Evolutionary conservation across 1,140 invertebrate genomes (phyloP).

Genomic region (Forficula auricularia): DNA sequence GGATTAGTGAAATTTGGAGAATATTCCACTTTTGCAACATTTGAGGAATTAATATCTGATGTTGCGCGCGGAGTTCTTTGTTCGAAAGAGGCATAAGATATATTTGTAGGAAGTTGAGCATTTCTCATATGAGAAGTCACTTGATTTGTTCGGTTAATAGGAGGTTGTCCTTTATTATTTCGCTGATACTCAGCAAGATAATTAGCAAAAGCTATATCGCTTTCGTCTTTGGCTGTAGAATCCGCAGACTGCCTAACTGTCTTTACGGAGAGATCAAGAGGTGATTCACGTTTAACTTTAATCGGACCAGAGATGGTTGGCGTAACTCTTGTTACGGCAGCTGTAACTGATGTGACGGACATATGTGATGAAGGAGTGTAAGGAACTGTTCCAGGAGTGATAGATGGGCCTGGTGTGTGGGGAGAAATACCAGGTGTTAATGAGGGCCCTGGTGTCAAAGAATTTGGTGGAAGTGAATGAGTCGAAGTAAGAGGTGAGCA

Average conservation of each 20-base stretch:
- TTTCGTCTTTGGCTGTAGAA: constrained; percentile 57
- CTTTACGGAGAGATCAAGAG: constrained; percentile 67
- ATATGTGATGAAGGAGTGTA: neutral
- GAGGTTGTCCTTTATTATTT: too few species aligned
- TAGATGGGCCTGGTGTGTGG: neutral
- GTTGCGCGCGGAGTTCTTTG: neutral
- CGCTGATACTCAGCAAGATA: too few species aligned
- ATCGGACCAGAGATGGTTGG: constrained; percentile 5
- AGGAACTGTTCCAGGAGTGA: neutral
- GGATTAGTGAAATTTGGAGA: constrained; percentile 6
- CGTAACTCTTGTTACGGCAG: neutral
- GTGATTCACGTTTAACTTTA: constrained; percentile 46
- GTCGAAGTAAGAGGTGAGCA: too few species aligned
- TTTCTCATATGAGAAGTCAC: neutral
- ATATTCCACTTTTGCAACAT: constrained; percentile 10
- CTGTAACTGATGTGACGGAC: constrained; percentile 3
- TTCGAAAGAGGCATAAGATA: neutral
- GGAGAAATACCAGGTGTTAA: neutral
- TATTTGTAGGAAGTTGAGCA: neutral
- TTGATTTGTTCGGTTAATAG: too few species aligned
- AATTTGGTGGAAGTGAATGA: constrained; percentile 5
- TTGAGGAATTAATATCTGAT: neutral
- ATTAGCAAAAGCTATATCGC: too few species aligned
- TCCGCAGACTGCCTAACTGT: constrained; percentile 69
- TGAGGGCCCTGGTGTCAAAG: constrained; percentile 6